Evolutionary conservation across 2,888 invertebrate species (phyloP), one percentile per base, ranked within the genome.

Genomic region (Platycheirus albimanus): DNA sequence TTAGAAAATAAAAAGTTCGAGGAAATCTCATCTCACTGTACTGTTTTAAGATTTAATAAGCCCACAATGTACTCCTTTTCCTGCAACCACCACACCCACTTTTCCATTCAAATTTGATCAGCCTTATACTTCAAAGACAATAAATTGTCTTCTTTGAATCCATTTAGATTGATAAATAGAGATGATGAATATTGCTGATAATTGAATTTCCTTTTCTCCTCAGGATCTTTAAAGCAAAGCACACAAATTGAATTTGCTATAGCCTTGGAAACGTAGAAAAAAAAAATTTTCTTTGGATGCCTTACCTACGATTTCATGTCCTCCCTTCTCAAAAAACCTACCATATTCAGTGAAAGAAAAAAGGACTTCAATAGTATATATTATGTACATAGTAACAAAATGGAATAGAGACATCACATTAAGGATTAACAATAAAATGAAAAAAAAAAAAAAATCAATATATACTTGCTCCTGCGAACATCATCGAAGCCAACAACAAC

Each of bases 401-500:
- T 10, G 10, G 24, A 38, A 61, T 13, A 43, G 58, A 30, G 28
- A 43, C 58, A 28, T 30, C 43, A 43, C 30, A 17, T 61, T 61
- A 61, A 61, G 28, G 58, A 61, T 30, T 58, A 58, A 28, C 58
- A 43, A 56, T 33, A 41, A 13, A 36, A 38, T 5, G n/a, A 38
- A 13, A 20, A 5, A n/a, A n/a, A 20, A 13, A 15, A 17, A 11
- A 3, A 24, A 58, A 61, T 61, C 58, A 43, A 61, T 61, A 43
- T 20, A n/a, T 20, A 0, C 2, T 11, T 49, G 6, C 28, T 49
- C 3, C 24, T 13, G 28, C n/a, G 10, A 28, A 8, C 28, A 13
- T 24, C 5, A 8, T 13, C 8, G 2, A 7, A 56, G 15, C 10
- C 11, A 41, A 43, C 15, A 28, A 61, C 28, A n/a, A 10, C 10